Percentiles rank a stretch among this genome's conserved stretches.
These are phyloP conservation scores for Gopherus evgoodei DNA, from an alignment of 2,113 vertebrate genomes.

Conservation along the genomic window DNA sequence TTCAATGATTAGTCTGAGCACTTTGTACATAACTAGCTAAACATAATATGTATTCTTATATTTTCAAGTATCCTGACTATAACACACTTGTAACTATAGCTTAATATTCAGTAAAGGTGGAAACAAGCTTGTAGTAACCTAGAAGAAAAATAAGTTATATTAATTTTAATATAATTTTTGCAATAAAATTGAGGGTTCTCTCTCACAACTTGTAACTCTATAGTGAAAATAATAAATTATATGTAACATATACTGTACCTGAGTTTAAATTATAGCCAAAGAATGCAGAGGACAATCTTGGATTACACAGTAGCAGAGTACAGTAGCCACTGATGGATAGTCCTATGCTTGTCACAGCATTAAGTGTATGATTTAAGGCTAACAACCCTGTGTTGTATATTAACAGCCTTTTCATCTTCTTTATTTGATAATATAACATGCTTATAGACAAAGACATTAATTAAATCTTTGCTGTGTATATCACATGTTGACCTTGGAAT, in stretches of 20 bases:
- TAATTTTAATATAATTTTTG: too few relatives aligned
- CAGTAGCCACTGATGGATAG: not conserved
- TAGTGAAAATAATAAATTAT: too few relatives aligned
- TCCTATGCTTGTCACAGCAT: not conserved
- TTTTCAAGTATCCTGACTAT: too few relatives aligned
- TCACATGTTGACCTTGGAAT: not conserved
- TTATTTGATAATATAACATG: not conserved
- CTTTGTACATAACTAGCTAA: too few relatives aligned
- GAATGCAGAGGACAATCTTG: not conserved
- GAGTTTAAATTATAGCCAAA: not conserved
- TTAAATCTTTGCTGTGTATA: not conserved
- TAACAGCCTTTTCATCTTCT: not conserved
- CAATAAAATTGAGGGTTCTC: too few relatives aligned
- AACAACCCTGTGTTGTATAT: not conserved
- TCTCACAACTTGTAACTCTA: too few relatives aligned
- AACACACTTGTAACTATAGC: too few relatives aligned
- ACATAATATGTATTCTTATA: too few relatives aligned
- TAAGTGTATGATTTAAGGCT: not conserved
- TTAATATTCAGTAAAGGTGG: too few relatives aligned
- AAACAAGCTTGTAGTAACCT: too few relatives aligned
- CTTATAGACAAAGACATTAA: not conserved
- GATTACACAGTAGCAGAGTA: not conserved
- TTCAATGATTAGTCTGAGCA: too few relatives aligned
- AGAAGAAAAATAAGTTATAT: too few relatives aligned
- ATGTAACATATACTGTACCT: not conserved